Evolutionary conservation across 2,888 invertebrate genomes (phyloP).

Genomic region (Piscicola geometra): DNA sequence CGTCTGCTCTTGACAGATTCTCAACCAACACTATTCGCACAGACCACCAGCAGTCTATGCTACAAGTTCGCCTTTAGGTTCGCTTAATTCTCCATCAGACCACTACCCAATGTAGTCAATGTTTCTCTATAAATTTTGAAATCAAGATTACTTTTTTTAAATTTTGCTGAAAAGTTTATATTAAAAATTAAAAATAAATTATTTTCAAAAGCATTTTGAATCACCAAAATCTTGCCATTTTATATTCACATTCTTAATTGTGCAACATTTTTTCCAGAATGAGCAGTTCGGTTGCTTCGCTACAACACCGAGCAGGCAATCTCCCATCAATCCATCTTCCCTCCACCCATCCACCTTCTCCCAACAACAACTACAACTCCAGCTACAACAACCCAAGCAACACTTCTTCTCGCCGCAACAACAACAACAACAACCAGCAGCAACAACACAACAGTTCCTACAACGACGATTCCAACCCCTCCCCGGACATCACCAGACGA

Average conservation of each 20-base stretch:
- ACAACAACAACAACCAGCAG: background rate
- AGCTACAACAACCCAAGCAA: background rate
- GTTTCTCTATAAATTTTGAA: no score
- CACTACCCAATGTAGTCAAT: no score
- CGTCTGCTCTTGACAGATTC: background rate
- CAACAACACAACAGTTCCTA: slow-evolving; percentile 20
- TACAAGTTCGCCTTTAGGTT: background rate
- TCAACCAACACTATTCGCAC: background rate
- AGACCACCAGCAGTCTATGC: slow-evolving; percentile 8
- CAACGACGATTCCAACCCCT: slow-evolving; percentile 26
- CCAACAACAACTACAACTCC: background rate
- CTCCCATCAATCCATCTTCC: slow-evolving; percentile 6
- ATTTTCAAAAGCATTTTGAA: background rate
- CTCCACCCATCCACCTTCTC: background rate
- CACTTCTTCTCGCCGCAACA: background rate
- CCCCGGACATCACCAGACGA: slow-evolving; percentile 27
- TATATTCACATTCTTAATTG: no score
- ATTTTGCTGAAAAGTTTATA: no score
- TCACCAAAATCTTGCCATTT: background rate
- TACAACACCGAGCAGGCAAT: background rate
- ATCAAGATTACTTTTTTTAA: no score
- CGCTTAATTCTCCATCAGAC: background rate
- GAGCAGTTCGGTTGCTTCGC: slow-evolving; percentile 7
- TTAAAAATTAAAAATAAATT: background rate
- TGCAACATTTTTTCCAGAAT: background rate